A percentile compares a stretch with the other conserved stretches of the same genome.
Evolutionary conservation across 1,140 invertebrate species (phyloP).

Genomic region (Octopus sinensis): DNA sequence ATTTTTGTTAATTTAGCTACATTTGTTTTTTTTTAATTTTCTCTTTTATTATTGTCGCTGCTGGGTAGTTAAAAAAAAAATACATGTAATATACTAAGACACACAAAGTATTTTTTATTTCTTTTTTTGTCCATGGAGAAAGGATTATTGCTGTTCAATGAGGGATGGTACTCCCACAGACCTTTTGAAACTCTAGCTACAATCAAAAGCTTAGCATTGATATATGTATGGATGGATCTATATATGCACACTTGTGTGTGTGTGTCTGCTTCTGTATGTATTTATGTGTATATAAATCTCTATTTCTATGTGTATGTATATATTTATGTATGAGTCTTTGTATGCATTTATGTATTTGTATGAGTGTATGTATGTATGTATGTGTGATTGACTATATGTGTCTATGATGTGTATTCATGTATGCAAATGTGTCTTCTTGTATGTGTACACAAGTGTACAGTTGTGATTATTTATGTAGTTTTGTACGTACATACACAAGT

Average conservation of each 20-base stretch:
- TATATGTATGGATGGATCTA: not conserved
- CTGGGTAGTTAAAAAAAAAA: too few relatives aligned
- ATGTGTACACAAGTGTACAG: not conserved
- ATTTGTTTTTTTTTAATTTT: too few relatives aligned
- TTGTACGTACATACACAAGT: too few relatives aligned
- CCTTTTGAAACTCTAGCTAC: too few relatives aligned
- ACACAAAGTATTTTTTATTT: too few relatives aligned
- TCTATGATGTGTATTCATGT: not conserved
- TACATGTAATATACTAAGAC: too few relatives aligned
- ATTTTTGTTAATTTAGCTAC: too few relatives aligned
- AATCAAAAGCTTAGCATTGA: not conserved
- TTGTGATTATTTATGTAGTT: too few relatives aligned
- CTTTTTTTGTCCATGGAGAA: too few relatives aligned
- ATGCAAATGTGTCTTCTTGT: not conserved
- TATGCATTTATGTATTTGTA: not conserved
- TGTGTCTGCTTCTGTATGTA: not conserved
- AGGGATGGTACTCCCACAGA: too few relatives aligned
- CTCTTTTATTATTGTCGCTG: too few relatives aligned
- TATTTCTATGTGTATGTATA: not conserved
- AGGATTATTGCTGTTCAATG: too few relatives aligned
- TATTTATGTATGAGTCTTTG: not conserved
- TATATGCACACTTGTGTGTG: not conserved
- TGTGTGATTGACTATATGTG: not conserved
- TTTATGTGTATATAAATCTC: not conserved
- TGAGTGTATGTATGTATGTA: not conserved